Evolutionary conservation across 2,888 invertebrate genomes (phyloP).

Genomic region (Pheosia tremula): DNA sequence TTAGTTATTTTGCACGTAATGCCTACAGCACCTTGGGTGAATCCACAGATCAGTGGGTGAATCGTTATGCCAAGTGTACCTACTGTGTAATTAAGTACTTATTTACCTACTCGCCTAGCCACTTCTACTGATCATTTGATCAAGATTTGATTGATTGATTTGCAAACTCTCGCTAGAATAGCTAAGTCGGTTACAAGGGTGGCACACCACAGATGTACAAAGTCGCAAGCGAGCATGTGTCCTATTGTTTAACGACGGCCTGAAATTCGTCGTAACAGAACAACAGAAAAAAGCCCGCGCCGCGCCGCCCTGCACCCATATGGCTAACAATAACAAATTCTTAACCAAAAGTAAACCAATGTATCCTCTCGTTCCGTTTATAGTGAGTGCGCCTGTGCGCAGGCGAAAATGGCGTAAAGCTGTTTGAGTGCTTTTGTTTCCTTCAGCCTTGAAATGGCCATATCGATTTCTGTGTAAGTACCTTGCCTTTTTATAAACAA

Average conservation of each 20-base stretch:
- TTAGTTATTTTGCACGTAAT: too few relatives aligned
- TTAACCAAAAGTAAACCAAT: slow-evolving; percentile 80
- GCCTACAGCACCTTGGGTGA: too few relatives aligned
- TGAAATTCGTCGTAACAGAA: slow-evolving; percentile 60
- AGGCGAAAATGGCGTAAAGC: slow-evolving; percentile 63
- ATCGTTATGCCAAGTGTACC: too few relatives aligned
- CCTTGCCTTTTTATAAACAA: slow-evolving; percentile 36
- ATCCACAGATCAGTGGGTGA: too few relatives aligned
- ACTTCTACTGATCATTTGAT: background rate
- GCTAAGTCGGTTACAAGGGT: slow-evolving; percentile 10
- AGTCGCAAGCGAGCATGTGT: slow-evolving; percentile 68
- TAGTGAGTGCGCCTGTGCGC: slow-evolving; percentile 40
- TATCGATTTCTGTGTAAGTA: slow-evolving; percentile 41
- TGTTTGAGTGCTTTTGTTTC: slow-evolving; percentile 49
- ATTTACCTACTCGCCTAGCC: too few relatives aligned
- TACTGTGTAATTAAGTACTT: too few relatives aligned
- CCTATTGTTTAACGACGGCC: slow-evolving; percentile 75
- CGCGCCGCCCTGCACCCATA: slow-evolving; percentile 71
- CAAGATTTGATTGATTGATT: too few relatives aligned
- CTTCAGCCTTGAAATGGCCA: slow-evolving; percentile 51
- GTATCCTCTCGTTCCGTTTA: slow-evolving; percentile 68
- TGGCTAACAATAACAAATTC: slow-evolving; percentile 81
- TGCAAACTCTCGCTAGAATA: too few relatives aligned
- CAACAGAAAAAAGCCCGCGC: slow-evolving; percentile 66
- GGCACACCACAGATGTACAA: slow-evolving; percentile 63